Evolutionary conservation across 2,113 vertebrate species (phyloP).

Genomic region (Pseudopipra pipra): DNA sequence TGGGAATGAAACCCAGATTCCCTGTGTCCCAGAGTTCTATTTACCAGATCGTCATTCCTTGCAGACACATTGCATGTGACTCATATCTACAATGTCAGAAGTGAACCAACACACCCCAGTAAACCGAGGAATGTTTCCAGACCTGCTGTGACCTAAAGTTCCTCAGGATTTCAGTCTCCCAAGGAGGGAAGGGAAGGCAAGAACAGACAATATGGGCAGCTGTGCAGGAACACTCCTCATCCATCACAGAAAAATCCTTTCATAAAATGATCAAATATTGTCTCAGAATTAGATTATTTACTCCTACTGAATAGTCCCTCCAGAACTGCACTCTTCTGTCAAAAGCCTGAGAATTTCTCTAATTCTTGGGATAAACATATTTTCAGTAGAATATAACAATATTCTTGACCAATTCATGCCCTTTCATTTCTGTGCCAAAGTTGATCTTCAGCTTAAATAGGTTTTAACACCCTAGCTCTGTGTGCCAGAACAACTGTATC

Average conservation of each 20-base stretch:
- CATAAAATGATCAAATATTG: background rate
- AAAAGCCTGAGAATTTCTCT: background rate
- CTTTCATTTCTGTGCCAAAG: background rate
- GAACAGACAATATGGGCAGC: background rate
- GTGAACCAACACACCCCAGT: background rate
- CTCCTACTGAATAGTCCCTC: background rate
- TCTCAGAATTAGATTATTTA: background rate
- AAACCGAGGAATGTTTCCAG: slow-evolving; percentile 24
- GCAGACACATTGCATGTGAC: background rate
- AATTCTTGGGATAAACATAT: background rate
- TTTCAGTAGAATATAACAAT: background rate
- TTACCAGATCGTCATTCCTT: background rate
- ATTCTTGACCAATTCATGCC: background rate
- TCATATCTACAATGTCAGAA: background rate
- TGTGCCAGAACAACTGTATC: background rate
- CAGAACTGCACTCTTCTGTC: background rate
- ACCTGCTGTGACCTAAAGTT: slow-evolving; percentile 5
- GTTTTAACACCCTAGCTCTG: background rate
- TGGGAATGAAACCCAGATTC: slow-evolving; percentile 20
- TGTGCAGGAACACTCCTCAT: background rate
- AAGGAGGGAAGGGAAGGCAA: background rate
- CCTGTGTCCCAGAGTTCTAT: background rate
- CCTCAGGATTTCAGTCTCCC: background rate
- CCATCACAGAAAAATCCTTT: background rate
- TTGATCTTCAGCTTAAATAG: background rate